phyloP scores from a whole-genome alignment of 2,113 vertebrate species.

The Nipponia nippon region DNA sequence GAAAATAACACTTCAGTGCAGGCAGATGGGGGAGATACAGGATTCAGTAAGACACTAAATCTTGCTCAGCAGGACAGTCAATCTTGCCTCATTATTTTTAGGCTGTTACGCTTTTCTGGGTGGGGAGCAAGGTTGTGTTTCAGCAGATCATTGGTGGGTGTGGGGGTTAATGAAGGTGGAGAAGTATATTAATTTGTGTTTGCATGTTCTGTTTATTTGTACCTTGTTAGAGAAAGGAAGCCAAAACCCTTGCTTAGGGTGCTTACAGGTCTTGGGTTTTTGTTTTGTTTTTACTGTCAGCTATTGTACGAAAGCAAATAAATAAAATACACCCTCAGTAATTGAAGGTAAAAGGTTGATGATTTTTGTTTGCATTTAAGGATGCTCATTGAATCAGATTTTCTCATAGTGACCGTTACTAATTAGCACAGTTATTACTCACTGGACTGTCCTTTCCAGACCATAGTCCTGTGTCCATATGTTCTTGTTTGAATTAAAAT shows the following conservation, averaged over 20 bases:
- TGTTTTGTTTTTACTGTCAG: neutral
- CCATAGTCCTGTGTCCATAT: fast-evolving
- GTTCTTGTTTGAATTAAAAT: neutral
- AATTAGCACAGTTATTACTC: neutral
- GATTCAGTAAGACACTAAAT: neutral
- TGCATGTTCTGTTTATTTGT: neutral
- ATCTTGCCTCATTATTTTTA: neutral
- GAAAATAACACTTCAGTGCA: neutral
- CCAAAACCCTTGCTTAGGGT: neutral
- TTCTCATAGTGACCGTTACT: neutral
- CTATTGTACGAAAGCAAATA: neutral
- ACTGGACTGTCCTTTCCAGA: neutral
- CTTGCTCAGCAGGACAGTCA: neutral
- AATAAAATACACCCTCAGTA: neutral
- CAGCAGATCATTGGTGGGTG: neutral
- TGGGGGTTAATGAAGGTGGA: neutral
- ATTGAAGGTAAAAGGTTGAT: neutral
- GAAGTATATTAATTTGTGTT: neutral
- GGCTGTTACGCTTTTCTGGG: neutral
- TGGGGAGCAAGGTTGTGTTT: neutral
- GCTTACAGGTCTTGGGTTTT: neutral
- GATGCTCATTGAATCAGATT: neutral
- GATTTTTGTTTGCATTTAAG: neutral
- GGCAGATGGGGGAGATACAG: neutral
- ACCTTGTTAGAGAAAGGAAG: neutral